These are phyloP conservation scores for Girardia tigrina DNA, from an alignment of 2,888 invertebrate species.

Conservation along the genomic window DNA sequence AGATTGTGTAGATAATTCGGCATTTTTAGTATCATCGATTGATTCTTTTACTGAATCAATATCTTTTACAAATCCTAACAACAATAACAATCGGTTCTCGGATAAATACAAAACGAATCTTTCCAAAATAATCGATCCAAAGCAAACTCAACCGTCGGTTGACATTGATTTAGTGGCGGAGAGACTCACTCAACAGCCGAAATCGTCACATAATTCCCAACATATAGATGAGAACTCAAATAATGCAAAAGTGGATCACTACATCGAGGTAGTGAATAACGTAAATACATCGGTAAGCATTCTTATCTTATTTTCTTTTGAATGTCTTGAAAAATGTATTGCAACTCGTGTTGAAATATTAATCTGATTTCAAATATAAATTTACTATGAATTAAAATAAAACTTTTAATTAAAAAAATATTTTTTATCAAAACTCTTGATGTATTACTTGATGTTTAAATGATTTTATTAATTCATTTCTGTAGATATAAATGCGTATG, in stretches of 20 bases:
- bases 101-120: neutral
- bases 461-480: too few relatives aligned
- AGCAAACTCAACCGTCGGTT: neutral
- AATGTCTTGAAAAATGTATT: too few relatives aligned
- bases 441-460: too few relatives aligned
- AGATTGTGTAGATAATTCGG: neutral
- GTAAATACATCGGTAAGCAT: neutral
- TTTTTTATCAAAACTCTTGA: too few relatives aligned
- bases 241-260: neutral
- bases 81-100: neutral
- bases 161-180: neutral
- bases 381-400: too few relatives aligned
- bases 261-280: neutral
- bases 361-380: too few relatives aligned
- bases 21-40: neutral
- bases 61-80: neutral
- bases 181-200: neutral
- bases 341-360: too few relatives aligned
- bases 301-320: neutral
- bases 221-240: neutral
- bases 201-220: neutral
- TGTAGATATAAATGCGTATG: too few relatives aligned
- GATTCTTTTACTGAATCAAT: neutral
- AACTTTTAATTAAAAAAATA: too few relatives aligned
- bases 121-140: neutral